Base-by-base conservation (phyloP, 2,797 vertebrate genomes). In the Acrocephalus scirpaceus region DNA sequence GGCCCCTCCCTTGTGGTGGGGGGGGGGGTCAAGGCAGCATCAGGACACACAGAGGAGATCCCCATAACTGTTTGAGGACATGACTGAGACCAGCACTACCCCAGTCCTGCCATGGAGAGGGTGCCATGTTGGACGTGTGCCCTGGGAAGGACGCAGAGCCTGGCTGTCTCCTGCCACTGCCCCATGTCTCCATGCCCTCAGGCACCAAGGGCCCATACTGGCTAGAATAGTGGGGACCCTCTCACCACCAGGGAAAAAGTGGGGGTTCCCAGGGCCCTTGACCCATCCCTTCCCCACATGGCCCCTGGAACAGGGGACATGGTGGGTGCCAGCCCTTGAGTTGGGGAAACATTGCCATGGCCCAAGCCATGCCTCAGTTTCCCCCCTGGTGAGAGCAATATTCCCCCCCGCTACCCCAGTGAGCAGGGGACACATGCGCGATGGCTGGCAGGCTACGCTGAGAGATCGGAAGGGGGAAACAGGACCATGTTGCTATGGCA, bases 401-500 rank as follows among this genome's bases (percentile, higher is more conserved):
- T 58, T 26, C 42, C 56, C 5, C 5, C 5, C 25, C 9, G 38
- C 38, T 9, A 4, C 6, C 45, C 50, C 1, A 0, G 47, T 3
- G 25, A 42, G 11, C 44, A 27, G 58, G 44, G 74, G 13, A 36
- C 58, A 80, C 60, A 79, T 65, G 51, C 44, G 47, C 19, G 29
- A 57, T 57, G 69, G 78, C 64, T 92, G 93, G 64, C 8, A 16
- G 86, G 67, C 64, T 84, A 65, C 72, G 79, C 3, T 2, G 42
- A 54, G 40, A 57, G 86, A 64, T 54, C 50, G 22, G n/a, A 18
- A 30, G 36, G 65, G 51, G 18, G 30, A 29, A 88, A 73, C 44
- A 66, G 76, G 56, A 75, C 54, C 54, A 36, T 29, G 19, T 92
- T 90, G 54, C 86, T 73, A 84, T 67, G 58, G 90, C 90, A 90